phyloP scores from a whole-genome alignment of 2,797 vertebrate species.

The Poeciliopsis turneri region DNA sequence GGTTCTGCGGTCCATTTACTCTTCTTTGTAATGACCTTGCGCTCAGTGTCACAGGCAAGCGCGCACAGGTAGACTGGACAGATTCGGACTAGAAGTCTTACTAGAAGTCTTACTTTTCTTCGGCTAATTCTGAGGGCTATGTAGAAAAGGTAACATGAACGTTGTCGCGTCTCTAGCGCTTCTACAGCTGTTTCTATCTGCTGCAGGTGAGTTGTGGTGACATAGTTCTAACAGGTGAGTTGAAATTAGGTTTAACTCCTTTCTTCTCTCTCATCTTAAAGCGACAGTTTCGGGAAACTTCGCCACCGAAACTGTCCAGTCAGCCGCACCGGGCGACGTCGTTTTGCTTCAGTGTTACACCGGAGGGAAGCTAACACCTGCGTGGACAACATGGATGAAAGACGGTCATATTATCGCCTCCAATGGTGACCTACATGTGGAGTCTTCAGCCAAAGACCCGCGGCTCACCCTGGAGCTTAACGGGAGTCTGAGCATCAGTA shows the following conservation, averaged over 20 bases:
- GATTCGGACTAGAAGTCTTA: slow-evolving; percentile 32
- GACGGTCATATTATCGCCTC: slow-evolving; percentile 27
- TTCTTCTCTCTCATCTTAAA: not conserved
- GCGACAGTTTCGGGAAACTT: slow-evolving; percentile 39
- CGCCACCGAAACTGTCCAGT: slow-evolving; percentile 23
- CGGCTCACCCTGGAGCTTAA: slow-evolving; percentile 73
- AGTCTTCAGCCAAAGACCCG: rapidly evolving
- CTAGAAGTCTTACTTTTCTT: slow-evolving; percentile 18
- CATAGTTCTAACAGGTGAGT: slow-evolving; percentile 15
- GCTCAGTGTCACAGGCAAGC: not conserved
- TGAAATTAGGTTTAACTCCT: not conserved
- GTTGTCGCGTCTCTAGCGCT: slow-evolving; percentile 31
- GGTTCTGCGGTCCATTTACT: not conserved
- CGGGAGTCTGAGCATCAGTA: slow-evolving; percentile 77
- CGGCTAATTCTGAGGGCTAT: slow-evolving; percentile 46
- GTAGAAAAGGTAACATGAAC: slow-evolving; percentile 61
- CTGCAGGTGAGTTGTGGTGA: slow-evolving; percentile 62
- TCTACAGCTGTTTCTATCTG: slow-evolving; percentile 42
- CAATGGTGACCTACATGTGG: not conserved
- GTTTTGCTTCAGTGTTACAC: slow-evolving; percentile 78
- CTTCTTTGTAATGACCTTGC: slow-evolving; percentile 30
- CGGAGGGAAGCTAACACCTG: slow-evolving; percentile 37
- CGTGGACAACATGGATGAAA: slow-evolving; percentile 81
- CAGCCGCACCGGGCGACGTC: slow-evolving; percentile 56
- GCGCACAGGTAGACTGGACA: slow-evolving; percentile 52